phyloP scores from a whole-genome alignment of 2,113 vertebrate species.

The Typhlomys cinereus region DNA sequence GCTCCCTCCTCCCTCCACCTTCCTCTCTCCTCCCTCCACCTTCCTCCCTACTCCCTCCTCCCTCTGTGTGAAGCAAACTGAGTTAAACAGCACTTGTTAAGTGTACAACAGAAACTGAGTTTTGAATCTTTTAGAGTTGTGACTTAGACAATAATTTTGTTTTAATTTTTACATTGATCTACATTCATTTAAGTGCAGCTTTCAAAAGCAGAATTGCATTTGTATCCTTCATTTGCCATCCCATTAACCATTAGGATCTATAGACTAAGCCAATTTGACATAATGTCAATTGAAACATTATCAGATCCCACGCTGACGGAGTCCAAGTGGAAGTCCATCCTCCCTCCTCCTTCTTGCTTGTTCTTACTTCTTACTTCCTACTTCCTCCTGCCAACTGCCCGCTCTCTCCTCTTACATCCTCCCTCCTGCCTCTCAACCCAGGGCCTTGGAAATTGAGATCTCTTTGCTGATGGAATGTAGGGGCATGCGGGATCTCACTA shows the following conservation, averaged over 20 bases:
- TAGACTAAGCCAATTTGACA: too few relatives aligned
- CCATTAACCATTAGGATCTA: not conserved
- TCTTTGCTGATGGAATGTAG: not conserved
- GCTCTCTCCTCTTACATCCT: too few relatives aligned
- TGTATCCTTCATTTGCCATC: not conserved
- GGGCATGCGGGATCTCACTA: not conserved
- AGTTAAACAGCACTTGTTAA: slow-evolving; percentile 22
- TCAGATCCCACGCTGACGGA: not conserved
- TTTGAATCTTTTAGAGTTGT: not conserved
- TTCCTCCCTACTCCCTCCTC: too few relatives aligned
- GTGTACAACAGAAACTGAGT: slow-evolving; percentile 48
- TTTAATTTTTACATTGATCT: slow-evolving; percentile 41
- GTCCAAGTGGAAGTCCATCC: not conserved
- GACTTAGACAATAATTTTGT: slow-evolving; percentile 59
- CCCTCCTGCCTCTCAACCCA: not conserved
- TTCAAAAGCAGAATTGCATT: slow-evolving; percentile 19
- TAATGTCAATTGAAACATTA: not conserved
- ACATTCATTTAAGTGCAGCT: not conserved
- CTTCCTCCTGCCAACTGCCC: too few relatives aligned
- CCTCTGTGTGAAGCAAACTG: slow-evolving; percentile 10
- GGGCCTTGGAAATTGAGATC: not conserved
- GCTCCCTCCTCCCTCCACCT: too few relatives aligned
- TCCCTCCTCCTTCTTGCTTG: too few relatives aligned
- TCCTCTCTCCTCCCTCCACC: too few relatives aligned
- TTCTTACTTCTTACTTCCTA: too few relatives aligned